Evolutionary conservation across 2,797 vertebrate genomes (phyloP).

Genomic region (Triplophysa yarkandensis): DNA sequence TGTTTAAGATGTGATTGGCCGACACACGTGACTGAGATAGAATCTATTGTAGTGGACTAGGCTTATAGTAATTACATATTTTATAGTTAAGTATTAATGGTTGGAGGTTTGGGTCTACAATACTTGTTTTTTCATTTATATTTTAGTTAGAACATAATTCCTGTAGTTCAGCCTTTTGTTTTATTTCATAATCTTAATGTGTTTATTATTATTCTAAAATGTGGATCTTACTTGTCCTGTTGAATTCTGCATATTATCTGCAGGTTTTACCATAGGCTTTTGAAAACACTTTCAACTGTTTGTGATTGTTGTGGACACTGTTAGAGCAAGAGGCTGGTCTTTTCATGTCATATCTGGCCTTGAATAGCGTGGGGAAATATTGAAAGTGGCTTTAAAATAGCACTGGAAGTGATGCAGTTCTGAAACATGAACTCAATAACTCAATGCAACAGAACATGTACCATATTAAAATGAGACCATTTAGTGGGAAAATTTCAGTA

Average conservation of each 20-base stretch:
- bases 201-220: no score
- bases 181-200: no score
- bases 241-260: conserved; percentile 1
- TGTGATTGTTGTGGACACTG: neutral
- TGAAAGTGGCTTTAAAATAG: neutral
- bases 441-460: neutral
- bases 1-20: neutral
- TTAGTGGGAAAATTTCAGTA: neutral
- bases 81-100: neutral
- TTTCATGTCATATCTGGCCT: neutral
- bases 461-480: neutral
- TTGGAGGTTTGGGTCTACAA: no score
- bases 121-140: no score
- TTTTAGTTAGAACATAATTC: no score
- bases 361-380: neutral
- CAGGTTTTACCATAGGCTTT: neutral
- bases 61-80: neutral
- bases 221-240: neutral
- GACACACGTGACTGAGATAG: neutral
- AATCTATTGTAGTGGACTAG: no score
- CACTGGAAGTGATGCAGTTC: neutral
- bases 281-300: neutral
- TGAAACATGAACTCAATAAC: neutral
- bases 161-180: no score
- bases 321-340: neutral